Conservation (phyloP, 2,888 invertebrate species). For the Pogonocherus hispidulus region DNA sequence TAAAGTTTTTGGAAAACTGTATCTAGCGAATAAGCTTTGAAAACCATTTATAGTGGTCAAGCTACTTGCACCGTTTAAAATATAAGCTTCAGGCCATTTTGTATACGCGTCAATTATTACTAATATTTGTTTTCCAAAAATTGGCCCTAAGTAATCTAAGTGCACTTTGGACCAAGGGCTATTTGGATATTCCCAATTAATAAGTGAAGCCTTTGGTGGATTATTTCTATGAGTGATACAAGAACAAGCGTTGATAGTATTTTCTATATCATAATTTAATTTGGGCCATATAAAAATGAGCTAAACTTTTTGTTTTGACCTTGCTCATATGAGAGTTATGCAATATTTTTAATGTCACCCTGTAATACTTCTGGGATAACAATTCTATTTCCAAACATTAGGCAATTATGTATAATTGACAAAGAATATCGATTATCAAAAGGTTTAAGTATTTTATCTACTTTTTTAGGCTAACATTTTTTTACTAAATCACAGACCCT, state of each 20-base stretch:
- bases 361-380: not conserved
- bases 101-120: not conserved
- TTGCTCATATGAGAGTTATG: constrained; percentile 7
- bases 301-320: constrained; percentile 9
- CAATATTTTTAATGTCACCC: not conserved
- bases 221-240: not conserved
- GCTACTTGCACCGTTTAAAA: constrained; percentile 8
- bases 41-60: not conserved
- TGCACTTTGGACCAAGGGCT: constrained; percentile 13
- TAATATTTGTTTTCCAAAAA: constrained; percentile 6
- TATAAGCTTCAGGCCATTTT: constrained; percentile 8
- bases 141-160: constrained; percentile 18
- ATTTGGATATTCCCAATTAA: constrained; percentile 7
- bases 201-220: not conserved
- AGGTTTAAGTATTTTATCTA: not conserved
- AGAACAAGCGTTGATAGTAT: not conserved
- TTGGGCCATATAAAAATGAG: constrained; percentile 16
- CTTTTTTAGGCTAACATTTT: not conserved
- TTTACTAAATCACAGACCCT: not conserved
- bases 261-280: constrained; percentile 18
- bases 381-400: constrained; percentile 15
- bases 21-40: not conserved
- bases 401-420: not conserved
- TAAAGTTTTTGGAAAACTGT: not conserved
- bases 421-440: not conserved